Evolutionary conservation across 1,140 invertebrate species (phyloP), one percentile per base, ranked within the genome.

Genomic region (Drosophila obscura): DNA sequence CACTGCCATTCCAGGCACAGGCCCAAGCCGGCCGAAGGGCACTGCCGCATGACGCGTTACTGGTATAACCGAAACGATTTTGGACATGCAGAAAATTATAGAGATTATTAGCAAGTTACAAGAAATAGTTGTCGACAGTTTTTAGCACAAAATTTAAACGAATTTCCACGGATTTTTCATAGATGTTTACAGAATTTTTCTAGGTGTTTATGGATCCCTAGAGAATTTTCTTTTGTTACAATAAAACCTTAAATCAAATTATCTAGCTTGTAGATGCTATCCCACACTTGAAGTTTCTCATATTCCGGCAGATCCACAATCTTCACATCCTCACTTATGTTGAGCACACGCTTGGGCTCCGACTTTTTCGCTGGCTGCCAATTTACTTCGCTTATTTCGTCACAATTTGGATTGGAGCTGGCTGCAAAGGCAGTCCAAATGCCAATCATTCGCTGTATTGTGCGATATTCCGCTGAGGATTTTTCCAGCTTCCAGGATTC

Each of bases 361-460:
- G 72, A 68, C 26, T 90, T 64, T 26, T 59, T 85, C 19, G 92
- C 91, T 0, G 90, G 80, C 9, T 74, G 52, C 90, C 90, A 91
- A 8, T 55, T 26, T 2, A 90, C 41, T 8, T 73, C 51, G 0
- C 41, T 44, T 8, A 89, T 84, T 55, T 75, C 73, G 0, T 24
- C 15, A 35, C 80, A 87, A 53, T 91, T 92, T 2, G 91, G 91
- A 81, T 91, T 59, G 1, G 92, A 92, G 13, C 69, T 91, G 39
- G 79, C 75, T 1, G 92, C 92, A 61, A 93, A 93, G 0, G 87
- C 67, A 1, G 91, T 92, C 85, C 91, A 92, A 56, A 93, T 85
- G 63, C 90, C 77, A 16, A 91, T 45, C 82, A 91, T 73, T 2
- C 89, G 65, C 41, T 88, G 43, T 35, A 93, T 93, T 4, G 92